Base-by-base conservation (phyloP, 1,140 invertebrate species). In the Drosophila sulfurigaster region DNA sequence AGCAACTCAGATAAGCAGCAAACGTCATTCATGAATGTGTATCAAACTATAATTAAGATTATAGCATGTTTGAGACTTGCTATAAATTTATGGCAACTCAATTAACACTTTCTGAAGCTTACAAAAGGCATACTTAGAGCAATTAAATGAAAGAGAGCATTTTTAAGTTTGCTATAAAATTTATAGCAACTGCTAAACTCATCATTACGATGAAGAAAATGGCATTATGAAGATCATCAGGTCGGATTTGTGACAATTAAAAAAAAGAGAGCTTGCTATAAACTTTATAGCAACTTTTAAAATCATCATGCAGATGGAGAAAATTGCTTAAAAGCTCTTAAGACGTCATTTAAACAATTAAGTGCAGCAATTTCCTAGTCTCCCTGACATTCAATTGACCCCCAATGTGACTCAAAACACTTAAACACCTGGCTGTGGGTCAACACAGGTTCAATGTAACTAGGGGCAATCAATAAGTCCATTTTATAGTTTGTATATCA, bases 361-460 rank as follows among this genome's bases (percentile, higher is more conserved):
- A 28, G 41, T 38, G 6, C 13, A 16, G 35, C 10, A 15, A 35
- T 54, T 63, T 54, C 25, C 67, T n/a, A 57, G 11, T 41, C 7
- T 10, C 32, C 32, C 54, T 43, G 54, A 43, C 54, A 57, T n/a
- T 49, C 30, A 68, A 56, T 71, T 71, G 43, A 62, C 57, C 67
- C n/a, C 28, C 41, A 63, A 51, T 25, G 28, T 11, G 38, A 41
- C 51, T 7, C 51, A 10, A 52, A 65, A 45, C 52, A 70, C 16
- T 51, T 4, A 57, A 16, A 58, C 72, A 75, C 72, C 72, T 75
- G 71, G 15, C 28, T 43, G 8, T 57, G 28, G 73, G 66, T 74
- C 65, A 68, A 32, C 13, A 8, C 43, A 52, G 62, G 79, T 72
- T 68, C 79, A 78, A 78, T 78, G 59, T 58, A 70, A 75, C 49